Conservation (phyloP, 2,888 invertebrate species). For the Amaurobius ferox region DNA sequence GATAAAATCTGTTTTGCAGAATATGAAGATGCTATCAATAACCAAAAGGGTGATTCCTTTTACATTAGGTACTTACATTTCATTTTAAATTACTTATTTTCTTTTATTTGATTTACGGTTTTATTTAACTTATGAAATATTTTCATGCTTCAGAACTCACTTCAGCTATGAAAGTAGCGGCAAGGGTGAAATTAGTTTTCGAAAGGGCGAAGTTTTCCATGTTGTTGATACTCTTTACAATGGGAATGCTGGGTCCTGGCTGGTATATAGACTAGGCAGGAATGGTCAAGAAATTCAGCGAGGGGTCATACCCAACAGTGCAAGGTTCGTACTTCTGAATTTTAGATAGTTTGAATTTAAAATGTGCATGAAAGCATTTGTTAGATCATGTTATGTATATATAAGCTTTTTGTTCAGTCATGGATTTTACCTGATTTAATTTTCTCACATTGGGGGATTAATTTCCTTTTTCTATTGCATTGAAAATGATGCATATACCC, state of each 20-base stretch:
- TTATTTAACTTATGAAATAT: neutral
- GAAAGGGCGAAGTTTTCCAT: slow-evolving; percentile 95
- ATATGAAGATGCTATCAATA: slow-evolving; percentile 89
- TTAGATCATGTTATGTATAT: no score
- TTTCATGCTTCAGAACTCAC: slow-evolving; percentile 82
- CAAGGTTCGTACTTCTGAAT: slow-evolving; percentile 78
- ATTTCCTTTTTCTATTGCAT: no score
- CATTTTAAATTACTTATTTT: neutral
- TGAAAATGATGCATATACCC: no score
- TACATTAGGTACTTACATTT: slow-evolving; percentile 79
- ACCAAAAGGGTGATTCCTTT: slow-evolving; percentile 88
- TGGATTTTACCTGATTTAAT: no score
- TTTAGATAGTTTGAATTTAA: no score
- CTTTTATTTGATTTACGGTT: neutral
- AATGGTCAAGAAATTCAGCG: slow-evolving; percentile 96
- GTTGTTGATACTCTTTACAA: slow-evolving; percentile 97
- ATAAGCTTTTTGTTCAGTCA: no score
- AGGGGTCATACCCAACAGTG: slow-evolving; percentile 93
- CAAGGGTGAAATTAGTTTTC: slow-evolving; percentile 95
- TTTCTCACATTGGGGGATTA: no score
- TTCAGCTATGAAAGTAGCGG: slow-evolving; percentile 90
- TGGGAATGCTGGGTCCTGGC: slow-evolving; percentile 98
- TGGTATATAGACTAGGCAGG: slow-evolving; percentile 91
- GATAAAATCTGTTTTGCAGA: slow-evolving; percentile 75
- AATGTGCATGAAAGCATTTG: no score